Percentiles rank a stretch among this genome's conserved stretches.
phyloP scores from a whole-genome alignment of 2,888 invertebrate species.

The Drosophila fulvimacula region DNA sequence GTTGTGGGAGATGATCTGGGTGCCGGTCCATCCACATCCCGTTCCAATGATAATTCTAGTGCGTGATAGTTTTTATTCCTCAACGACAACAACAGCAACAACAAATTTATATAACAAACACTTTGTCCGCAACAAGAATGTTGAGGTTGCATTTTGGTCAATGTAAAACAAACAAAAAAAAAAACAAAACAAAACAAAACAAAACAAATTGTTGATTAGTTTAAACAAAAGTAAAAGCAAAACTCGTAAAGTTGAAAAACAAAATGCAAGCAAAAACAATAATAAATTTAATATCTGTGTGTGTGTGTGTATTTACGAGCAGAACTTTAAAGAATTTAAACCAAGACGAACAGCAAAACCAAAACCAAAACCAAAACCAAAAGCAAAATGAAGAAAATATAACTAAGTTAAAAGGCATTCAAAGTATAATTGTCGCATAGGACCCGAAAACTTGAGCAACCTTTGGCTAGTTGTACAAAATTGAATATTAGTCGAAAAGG shows the following conservation, averaged over 20 bases:
- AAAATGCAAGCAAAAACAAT: slow-evolving; percentile 76
- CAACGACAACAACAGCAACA: slow-evolving; percentile 65
- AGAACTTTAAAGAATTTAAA: slow-evolving; percentile 74
- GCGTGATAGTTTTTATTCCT: slow-evolving; percentile 85
- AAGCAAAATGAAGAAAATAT: neutral
- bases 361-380: slow-evolving; percentile 26
- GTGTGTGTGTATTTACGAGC: slow-evolving; percentile 64
- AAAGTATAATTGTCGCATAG: slow-evolving; percentile 58
- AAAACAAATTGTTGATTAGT: slow-evolving; percentile 74
- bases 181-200: slow-evolving; percentile 57
- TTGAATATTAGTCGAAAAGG: slow-evolving; percentile 49
- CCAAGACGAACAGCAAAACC: slow-evolving; percentile 51
- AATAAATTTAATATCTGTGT: slow-evolving; percentile 79
- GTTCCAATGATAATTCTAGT: slow-evolving; percentile 85
- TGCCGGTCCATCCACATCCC: slow-evolving; percentile 85
- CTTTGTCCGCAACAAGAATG: slow-evolving; percentile 54
- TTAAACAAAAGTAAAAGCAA: slow-evolving; percentile 56
- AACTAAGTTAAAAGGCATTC: slow-evolving; percentile 24
- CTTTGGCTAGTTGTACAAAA: slow-evolving; percentile 68
- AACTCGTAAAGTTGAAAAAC: slow-evolving; percentile 51
- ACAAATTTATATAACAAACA: slow-evolving; percentile 58
- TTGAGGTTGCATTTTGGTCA: slow-evolving; percentile 77
- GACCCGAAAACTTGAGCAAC: slow-evolving; percentile 58
- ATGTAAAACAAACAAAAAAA: slow-evolving; percentile 69
- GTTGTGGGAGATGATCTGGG: slow-evolving; percentile 84